Conservation (phyloP, 2,888 invertebrate genomes). For the Chaetogeoica ovagalla region DNA sequence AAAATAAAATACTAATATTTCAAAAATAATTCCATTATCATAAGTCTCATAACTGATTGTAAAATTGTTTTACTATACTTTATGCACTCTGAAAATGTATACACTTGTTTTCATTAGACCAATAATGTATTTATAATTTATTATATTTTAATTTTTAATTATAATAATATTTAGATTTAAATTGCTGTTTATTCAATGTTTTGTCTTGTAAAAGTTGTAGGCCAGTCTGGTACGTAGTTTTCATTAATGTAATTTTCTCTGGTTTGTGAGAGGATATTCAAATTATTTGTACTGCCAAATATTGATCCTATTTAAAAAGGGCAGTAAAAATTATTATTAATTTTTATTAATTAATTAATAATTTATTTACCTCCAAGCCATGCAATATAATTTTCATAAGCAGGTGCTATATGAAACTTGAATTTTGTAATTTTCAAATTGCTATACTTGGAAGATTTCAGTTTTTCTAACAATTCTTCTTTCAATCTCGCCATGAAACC, state of each 20-base stretch:
- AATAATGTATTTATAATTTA: neutral
- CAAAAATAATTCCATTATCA: too few relatives aligned
- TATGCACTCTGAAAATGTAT: too few relatives aligned
- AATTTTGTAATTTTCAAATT: conserved; percentile 69
- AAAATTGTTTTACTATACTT: too few relatives aligned
- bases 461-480: conserved; percentile 72
- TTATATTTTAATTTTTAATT: neutral
- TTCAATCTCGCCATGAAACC: conserved; percentile 82
- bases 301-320: conserved; percentile 65
- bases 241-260: conserved; percentile 75
- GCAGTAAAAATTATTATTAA: conserved; percentile 54
- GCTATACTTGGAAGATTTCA: conserved; percentile 68
- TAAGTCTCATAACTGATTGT: too few relatives aligned
- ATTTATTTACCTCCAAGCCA: conserved; percentile 77
- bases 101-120: too few relatives aligned
- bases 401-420: conserved; percentile 79
- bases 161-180: neutral
- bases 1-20: too few relatives aligned
- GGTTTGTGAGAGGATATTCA: conserved; percentile 71
- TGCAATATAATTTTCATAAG: conserved; percentile 78
- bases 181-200: conserved; percentile 28
- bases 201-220: conserved; percentile 58
- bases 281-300: conserved; percentile 75
- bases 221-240: conserved; percentile 81
- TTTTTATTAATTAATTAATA: conserved; percentile 18